These are phyloP conservation scores for Melanotaenia pygmaea DNA, from an alignment of 2,797 vertebrate genomes.

Conservation along the genomic window DNA sequence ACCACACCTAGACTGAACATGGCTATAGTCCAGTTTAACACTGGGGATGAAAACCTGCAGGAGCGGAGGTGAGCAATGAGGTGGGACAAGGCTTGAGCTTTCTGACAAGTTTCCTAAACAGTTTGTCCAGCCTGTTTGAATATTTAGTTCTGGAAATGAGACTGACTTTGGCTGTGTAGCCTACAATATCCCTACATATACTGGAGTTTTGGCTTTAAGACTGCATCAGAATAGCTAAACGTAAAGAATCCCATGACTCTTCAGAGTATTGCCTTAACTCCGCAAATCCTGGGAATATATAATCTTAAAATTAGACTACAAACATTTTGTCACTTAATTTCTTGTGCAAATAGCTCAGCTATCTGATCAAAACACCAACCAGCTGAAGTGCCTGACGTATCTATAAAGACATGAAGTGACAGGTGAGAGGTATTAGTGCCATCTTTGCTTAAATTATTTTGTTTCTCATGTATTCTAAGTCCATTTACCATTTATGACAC, in stretches of 20 bases:
- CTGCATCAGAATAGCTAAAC: constrained; percentile 2
- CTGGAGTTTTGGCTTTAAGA: neutral
- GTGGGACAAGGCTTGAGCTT: constrained; percentile 48
- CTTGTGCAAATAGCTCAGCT: neutral
- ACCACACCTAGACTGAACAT: constrained; percentile 84
- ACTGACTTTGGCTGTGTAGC: constrained; percentile 1
- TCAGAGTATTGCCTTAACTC: neutral
- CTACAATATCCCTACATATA: neutral
- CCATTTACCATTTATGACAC: neutral
- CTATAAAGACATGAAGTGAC: neutral
- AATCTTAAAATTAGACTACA: neutral
- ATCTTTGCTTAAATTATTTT: neutral
- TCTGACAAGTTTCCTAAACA: constrained; percentile 40
- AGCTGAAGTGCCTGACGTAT: neutral
- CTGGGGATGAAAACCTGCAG: constrained; percentile 81
- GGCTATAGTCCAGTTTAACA: constrained; percentile 85
- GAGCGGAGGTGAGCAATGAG: constrained; percentile 73
- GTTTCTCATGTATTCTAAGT: neutral
- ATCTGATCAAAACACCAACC: neutral
- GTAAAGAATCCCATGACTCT: neutral
- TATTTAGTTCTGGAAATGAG: neutral
- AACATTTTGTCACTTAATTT: neutral
- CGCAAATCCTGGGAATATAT: neutral
- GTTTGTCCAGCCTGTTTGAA: constrained; percentile 15
- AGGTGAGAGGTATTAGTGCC: neutral